These are phyloP conservation scores for Oncorhynchus keta DNA, from an alignment of 2,113 vertebrate species.

Conservation along the genomic window DNA sequence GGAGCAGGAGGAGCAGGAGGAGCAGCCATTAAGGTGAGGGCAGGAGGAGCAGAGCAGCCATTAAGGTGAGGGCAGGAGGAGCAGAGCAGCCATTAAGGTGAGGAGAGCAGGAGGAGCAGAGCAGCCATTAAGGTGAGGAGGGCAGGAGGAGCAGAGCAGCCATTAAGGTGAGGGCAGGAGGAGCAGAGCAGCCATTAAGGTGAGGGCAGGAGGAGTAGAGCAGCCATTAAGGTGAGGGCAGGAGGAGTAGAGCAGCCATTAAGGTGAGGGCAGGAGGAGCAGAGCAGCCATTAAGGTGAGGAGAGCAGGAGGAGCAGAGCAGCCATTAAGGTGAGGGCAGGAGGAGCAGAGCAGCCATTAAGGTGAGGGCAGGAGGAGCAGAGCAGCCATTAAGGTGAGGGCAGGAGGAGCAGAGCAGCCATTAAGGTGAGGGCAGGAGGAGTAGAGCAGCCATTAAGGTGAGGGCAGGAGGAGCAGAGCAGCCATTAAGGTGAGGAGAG, in stretches of 20 bases:
- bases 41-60: slow-evolving; percentile 94
- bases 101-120: slow-evolving; percentile 21
- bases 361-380: slow-evolving; percentile 51
- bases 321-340: slow-evolving; percentile 78
- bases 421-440: slow-evolving; percentile 72
- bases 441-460: slow-evolving; percentile 79
- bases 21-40: slow-evolving; percentile 79
- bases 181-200: slow-evolving; percentile 73
- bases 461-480: slow-evolving; percentile 92
- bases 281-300: slow-evolving; percentile 73
- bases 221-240: slow-evolving; percentile 71
- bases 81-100: slow-evolving; percentile 90
- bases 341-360: slow-evolving; percentile 89
- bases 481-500: slow-evolving; percentile 74
- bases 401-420: slow-evolving; percentile 67
- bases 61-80: neutral
- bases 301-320: slow-evolving; percentile 87
- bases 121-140: no score
- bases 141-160: neutral
- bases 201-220: slow-evolving; percentile 49
- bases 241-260: slow-evolving; percentile 94
- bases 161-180: slow-evolving; percentile 63
- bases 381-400: slow-evolving; percentile 93
- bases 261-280: slow-evolving; percentile 77
- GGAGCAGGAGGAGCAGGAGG: slow-evolving; percentile 83